phyloP scores from a whole-genome alignment of 2,888 invertebrate species.

The Rotaria magnacalcarata region DNA sequence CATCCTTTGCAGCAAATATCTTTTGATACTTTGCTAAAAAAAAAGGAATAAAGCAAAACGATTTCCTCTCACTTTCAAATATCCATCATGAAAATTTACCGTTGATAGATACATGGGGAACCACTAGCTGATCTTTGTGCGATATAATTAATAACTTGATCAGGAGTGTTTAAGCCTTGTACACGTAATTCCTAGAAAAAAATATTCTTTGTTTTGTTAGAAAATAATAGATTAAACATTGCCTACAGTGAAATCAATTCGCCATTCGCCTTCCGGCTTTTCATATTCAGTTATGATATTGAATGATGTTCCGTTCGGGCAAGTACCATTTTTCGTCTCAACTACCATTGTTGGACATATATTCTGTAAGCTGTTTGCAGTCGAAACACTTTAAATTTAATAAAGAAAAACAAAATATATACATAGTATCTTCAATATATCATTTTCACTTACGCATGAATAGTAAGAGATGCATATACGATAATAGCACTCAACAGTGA shows the following conservation, averaged over 20 bases:
- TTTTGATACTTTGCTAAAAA: not conserved
- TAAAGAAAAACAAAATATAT: not conserved
- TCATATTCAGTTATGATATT: slow-evolving; percentile 43
- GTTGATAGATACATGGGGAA: slow-evolving; percentile 28
- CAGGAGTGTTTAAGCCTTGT: slow-evolving; percentile 26
- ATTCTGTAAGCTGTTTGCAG: not conserved
- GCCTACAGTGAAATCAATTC: slow-evolving; percentile 39
- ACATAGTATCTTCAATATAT: too few species aligned
- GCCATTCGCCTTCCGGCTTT: slow-evolving; percentile 35
- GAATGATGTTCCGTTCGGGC: slow-evolving; percentile 22
- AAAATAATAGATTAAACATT: not conserved
- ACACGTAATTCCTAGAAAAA: slow-evolving; percentile 33
- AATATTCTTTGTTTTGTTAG: not conserved
- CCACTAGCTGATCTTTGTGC: not conserved
- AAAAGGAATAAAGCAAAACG: not conserved
- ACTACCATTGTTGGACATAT: not conserved
- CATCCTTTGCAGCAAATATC: slow-evolving; percentile 38
- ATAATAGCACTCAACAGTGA: not conserved
- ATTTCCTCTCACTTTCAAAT: not conserved
- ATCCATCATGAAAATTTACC: not conserved
- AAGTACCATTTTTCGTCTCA: slow-evolving; percentile 40
- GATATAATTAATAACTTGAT: slow-evolving; percentile 12
- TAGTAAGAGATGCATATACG: not conserved
- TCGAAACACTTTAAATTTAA: not conserved
- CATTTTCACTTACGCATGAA: not conserved